phyloP scores from a whole-genome alignment of 2,113 vertebrate genomes.

The Dascyllus trimaculatus region DNA sequence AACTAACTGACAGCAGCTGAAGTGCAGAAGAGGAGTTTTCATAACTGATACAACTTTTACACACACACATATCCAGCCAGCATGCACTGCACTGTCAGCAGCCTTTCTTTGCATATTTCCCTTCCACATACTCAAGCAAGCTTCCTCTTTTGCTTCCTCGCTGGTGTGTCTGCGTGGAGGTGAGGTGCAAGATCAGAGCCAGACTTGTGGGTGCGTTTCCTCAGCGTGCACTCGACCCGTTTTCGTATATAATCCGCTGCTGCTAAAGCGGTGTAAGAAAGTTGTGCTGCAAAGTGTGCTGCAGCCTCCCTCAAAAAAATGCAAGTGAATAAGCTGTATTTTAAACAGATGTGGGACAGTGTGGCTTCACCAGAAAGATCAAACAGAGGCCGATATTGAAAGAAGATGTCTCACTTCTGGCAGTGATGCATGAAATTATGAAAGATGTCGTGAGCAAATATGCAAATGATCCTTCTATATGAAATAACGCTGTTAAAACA shows the following conservation, averaged over 20 bases:
- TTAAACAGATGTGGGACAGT: neutral
- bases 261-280: neutral
- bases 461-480: no score
- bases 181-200: conserved; percentile 3
- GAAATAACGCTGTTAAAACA: neutral
- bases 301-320: neutral
- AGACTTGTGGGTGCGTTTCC: neutral
- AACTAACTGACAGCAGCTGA: conserved; percentile 14
- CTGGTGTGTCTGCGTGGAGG: conserved; percentile 2
- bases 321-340: conserved; percentile 2
- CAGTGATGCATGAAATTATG: neutral
- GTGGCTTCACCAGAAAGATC: conserved; percentile 1
- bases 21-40: conserved; percentile 1
- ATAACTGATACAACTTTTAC: neutral
- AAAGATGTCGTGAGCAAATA: neutral
- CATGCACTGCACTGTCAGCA: conserved; percentile 30
- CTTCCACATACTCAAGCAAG: neutral
- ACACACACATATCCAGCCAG: neutral
- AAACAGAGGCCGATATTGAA: neutral
- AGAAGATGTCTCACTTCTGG: no score
- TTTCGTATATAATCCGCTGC: neutral
- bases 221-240: neutral
- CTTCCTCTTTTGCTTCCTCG: conserved; percentile 39
- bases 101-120: conserved; percentile 41
- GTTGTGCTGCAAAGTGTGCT: neutral